Percentiles rank a stretch among this genome's conserved stretches.
Evolutionary conservation across 2,888 invertebrate genomes (phyloP).

Genomic region (Eilema griseolum): DNA sequence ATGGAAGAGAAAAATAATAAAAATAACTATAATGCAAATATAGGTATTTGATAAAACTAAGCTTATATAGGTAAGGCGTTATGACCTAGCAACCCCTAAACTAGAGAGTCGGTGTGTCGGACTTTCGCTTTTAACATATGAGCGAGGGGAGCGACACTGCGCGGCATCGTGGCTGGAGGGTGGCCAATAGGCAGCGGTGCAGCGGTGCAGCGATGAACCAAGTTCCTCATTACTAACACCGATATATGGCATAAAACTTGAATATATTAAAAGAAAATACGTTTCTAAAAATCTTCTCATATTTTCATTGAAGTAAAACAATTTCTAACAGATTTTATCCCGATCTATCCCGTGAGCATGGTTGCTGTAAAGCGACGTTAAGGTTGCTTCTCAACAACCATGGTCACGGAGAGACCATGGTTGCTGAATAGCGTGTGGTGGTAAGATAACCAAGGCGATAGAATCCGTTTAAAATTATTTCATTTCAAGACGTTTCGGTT

Average conservation of each 20-base stretch:
- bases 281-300: too few relatives aligned
- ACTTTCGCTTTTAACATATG: slow-evolving; percentile 81
- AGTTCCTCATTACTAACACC: slow-evolving; percentile 10
- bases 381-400: too few relatives aligned
- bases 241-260: neutral
- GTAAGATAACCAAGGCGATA: too few relatives aligned
- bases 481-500: too few relatives aligned
- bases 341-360: too few relatives aligned
- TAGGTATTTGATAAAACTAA: slow-evolving; percentile 77
- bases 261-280: too few relatives aligned
- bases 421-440: too few relatives aligned
- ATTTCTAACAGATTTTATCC: too few relatives aligned
- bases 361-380: too few relatives aligned
- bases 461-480: too few relatives aligned
- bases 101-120: slow-evolving; percentile 80
- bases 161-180: slow-evolving; percentile 45
- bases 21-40: slow-evolving; percentile 74
- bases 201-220: slow-evolving; percentile 26
- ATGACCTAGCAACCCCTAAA: slow-evolving; percentile 73
- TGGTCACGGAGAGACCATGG: too few relatives aligned
- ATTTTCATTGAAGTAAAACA: too few relatives aligned
- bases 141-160: slow-evolving; percentile 69
- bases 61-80: slow-evolving; percentile 78
- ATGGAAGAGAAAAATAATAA: slow-evolving; percentile 69
- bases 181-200: slow-evolving; percentile 47